Percentiles rank a stretch among this genome's conserved stretches.
Evolutionary conservation across 2,797 vertebrate genomes (phyloP).

Genomic region (Chromis chromis): DNA sequence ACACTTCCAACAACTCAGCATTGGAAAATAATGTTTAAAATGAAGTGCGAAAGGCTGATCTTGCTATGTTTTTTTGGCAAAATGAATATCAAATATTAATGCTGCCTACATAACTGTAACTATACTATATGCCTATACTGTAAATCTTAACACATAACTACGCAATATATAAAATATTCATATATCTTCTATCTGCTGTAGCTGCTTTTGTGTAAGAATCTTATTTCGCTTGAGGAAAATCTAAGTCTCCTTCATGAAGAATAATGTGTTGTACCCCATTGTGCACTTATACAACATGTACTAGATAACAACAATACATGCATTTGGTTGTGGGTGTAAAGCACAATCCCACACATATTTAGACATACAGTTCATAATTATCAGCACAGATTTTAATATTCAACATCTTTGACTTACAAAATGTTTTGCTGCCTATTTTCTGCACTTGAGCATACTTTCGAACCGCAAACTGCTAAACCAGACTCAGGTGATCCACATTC

Average conservation of each 20-base stretch:
- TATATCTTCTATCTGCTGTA: no score
- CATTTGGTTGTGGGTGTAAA: constrained; percentile 6
- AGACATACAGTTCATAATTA: not conserved
- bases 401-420: not conserved
- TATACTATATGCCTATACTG: not conserved
- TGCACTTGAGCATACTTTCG: no score
- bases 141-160: not conserved
- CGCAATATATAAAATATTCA: no score
- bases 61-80: no score
- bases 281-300: not conserved
- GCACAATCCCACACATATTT: constrained; percentile 5
- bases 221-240: not conserved
- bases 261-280: not conserved
- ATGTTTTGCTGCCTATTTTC: not conserved
- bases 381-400: not conserved
- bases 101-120: not conserved
- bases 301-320: not conserved
- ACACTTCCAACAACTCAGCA: not conserved
- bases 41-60: not conserved
- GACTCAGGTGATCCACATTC: constrained; percentile 24
- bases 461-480: constrained; percentile 3
- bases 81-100: no score
- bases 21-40: not conserved
- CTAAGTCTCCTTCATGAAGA: constrained; percentile 6
- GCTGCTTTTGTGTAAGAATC: not conserved